These are phyloP conservation scores for Micronisus gabar DNA, from an alignment of 2,113 vertebrate genomes.

Conservation along the genomic window DNA sequence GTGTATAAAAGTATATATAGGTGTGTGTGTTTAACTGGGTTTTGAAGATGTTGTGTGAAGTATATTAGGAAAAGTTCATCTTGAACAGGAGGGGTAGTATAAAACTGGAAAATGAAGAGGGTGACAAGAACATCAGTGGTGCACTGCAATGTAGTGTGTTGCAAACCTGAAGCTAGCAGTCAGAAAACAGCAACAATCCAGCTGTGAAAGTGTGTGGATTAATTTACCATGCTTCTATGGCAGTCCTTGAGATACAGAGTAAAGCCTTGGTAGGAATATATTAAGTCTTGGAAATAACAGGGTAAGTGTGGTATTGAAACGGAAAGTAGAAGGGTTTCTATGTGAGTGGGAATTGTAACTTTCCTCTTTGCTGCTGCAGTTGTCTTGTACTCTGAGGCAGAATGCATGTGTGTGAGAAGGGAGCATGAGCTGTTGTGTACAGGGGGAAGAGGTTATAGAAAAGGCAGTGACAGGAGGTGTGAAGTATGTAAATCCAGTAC, in stretches of 20 bases:
- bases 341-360: not conserved
- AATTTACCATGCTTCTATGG: not conserved
- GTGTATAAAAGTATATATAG: not conserved
- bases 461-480: not conserved
- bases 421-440: rapidly evolving
- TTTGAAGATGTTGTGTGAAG: not conserved
- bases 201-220: not conserved
- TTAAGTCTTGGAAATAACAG: not conserved
- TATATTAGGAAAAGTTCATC: not conserved
- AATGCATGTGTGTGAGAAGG: not conserved
- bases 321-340: not conserved
- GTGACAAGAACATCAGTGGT: not conserved
- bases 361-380: not conserved
- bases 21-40: not conserved
- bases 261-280: not conserved
- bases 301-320: not conserved
- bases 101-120: not conserved
- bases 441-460: not conserved
- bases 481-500: not conserved
- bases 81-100: not conserved
- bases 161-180: not conserved
- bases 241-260: not conserved
- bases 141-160: rapidly evolving
- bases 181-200: not conserved
- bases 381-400: not conserved